Evolutionary conservation across 2,888 invertebrate genomes (phyloP), one percentile per base, ranked within the genome.

Genomic region (Leucoptera coffeella): DNA sequence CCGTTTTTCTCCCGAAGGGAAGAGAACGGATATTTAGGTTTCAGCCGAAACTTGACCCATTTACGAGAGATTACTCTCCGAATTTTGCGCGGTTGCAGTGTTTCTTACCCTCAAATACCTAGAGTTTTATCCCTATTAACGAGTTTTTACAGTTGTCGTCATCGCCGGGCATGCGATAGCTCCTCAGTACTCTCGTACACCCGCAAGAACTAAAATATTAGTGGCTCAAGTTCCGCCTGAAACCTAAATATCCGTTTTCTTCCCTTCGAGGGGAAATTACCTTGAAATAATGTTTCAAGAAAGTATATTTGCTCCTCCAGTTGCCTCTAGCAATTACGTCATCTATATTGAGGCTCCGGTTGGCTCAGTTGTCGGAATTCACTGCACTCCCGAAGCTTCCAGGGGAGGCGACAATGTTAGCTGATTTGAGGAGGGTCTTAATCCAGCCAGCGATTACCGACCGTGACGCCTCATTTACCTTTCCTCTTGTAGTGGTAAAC

Each of bases 401-500:
- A 12, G 32, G 30, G 11, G 25, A 24, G 11, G 29, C 17, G 11
- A 8, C 15, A 19, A 33, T 33, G 9, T 24, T 22, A 4, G 30
- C 32, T 12, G 30, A 28, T 21, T 21, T 13, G 4, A 31, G 26
- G 4, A 33, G n/a, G 7, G 19, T 15, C 23, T 36, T 34, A 8
- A 36, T 22, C 32, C 33, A 36, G 8, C 30, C 31, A 8, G 36
- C 33, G 12, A 34, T 32, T 2, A 32, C 21, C 11, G 36, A 25
- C 2, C 32, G 25, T 7, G 34, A 34, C 4, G 34, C 36, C 4
- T 30, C 12, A 10, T 32, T 33, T 9, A 24, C 15, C 7, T 19
- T n/a, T 2, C 30, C 32, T 19, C 34, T 14, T 1, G 31, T 7
- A 1, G 25, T 32, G 4, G 34, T 13, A 26, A 35, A 34, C 2